Conservation (phyloP, 2,113 vertebrate genomes). For the Lethenteron reissneri region DNA sequence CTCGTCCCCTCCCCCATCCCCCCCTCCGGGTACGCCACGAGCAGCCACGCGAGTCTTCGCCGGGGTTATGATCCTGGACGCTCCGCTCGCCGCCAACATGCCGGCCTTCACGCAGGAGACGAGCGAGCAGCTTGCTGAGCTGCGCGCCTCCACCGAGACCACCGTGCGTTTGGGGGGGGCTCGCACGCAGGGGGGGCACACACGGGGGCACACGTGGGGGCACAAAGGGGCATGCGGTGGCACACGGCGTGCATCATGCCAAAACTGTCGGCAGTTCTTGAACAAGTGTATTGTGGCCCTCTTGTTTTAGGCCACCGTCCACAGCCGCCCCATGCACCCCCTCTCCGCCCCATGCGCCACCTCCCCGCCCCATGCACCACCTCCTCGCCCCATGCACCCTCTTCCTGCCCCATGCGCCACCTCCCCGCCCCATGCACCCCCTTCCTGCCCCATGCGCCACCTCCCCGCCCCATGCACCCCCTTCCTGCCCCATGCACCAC, state of each 20-base stretch:
- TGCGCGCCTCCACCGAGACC: neutral
- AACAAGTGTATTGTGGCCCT: neutral
- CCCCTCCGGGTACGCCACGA: neutral
- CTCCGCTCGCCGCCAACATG: neutral
- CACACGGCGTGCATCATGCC: neutral
- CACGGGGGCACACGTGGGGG: neutral
- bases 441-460: slow-evolving; percentile 16
- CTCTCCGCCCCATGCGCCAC: slow-evolving; percentile 13
- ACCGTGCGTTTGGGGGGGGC: slow-evolving; percentile 30
- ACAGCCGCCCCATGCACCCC: slow-evolving; percentile 18
- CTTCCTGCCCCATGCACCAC: slow-evolving; percentile 16
- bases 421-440: neutral
- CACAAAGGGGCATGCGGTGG: neutral
- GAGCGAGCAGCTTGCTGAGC: neutral
- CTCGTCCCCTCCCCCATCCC: slow-evolving; percentile 12
- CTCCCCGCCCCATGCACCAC: slow-evolving; percentile 8
- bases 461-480: slow-evolving; percentile 12
- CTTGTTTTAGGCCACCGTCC: slow-evolving; percentile 7
- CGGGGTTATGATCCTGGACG: neutral
- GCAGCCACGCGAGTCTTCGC: slow-evolving; percentile 1
- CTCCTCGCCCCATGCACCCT: slow-evolving; percentile 12
- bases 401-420: slow-evolving; percentile 16
- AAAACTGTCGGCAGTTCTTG: neutral
- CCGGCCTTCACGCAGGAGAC: slow-evolving; percentile 2
- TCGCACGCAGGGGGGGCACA: neutral